Conservation (phyloP, 2,888 invertebrate species). For the Troilus luridus region DNA sequence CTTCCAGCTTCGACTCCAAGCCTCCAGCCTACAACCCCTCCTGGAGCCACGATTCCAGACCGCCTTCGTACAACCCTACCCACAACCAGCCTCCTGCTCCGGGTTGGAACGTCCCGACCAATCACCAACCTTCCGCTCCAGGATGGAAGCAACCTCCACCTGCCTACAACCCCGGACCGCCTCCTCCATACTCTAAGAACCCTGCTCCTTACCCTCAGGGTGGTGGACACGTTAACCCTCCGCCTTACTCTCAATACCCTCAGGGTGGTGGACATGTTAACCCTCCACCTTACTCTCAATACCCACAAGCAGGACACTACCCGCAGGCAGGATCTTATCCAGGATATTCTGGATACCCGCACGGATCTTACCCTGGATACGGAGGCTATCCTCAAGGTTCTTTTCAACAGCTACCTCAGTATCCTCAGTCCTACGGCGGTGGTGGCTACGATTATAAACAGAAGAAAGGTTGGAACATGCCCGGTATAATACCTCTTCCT, state of each 20-base stretch:
- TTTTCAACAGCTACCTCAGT: background rate
- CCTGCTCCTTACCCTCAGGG: slow-evolving; percentile 31
- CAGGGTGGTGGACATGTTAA: background rate
- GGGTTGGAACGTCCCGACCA: background rate
- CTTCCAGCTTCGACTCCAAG: background rate
- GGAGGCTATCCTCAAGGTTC: background rate
- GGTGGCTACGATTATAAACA: background rate
- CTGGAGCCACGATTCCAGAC: slow-evolving; percentile 7
- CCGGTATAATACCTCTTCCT: slow-evolving; percentile 50
- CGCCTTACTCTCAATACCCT: slow-evolving; percentile 13
- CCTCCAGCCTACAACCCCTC: slow-evolving; percentile 3
- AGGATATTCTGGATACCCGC: background rate
- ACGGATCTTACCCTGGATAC: slow-evolving; percentile 9
- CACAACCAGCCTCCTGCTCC: slow-evolving; percentile 23
- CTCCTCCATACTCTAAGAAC: slow-evolving; percentile 50
- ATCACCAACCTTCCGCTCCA: background rate
- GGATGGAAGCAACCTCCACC: slow-evolving; percentile 24
- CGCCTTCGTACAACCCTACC: slow-evolving; percentile 40
- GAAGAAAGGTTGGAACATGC: slow-evolving; percentile 21
- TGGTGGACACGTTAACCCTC: background rate
- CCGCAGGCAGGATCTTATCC: slow-evolving; percentile 13
- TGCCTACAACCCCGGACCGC: slow-evolving; percentile 45
- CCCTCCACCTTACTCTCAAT: slow-evolving; percentile 20
- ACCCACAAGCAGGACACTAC: background rate
- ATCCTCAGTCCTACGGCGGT: background rate